These are phyloP conservation scores for Equus przewalskii DNA, from an alignment of 2,113 vertebrate genomes.

Conservation along the genomic window DNA sequence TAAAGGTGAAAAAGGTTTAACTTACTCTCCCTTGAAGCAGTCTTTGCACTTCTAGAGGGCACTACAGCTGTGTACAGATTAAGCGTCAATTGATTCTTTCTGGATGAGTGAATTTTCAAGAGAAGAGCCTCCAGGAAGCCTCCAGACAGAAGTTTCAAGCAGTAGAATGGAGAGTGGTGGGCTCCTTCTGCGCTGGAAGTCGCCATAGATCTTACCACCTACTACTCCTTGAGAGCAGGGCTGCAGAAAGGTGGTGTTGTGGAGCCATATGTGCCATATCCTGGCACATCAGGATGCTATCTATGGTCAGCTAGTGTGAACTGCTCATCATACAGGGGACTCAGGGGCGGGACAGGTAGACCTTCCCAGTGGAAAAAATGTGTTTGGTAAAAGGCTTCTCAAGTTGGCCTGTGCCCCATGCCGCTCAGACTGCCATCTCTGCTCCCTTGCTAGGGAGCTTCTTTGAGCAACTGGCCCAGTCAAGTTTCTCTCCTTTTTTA, in stretches of 20 bases:
- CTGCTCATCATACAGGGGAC: not conserved
- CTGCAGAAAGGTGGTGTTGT: not conserved
- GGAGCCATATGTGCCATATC: not conserved
- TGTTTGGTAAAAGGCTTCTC: conserved; percentile 20
- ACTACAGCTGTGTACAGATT: not conserved
- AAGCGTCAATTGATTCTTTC: not conserved
- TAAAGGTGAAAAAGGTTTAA: not conserved
- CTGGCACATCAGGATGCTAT: not conserved
- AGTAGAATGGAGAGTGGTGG: not conserved
- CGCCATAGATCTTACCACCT: not conserved
- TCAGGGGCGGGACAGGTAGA: not conserved
- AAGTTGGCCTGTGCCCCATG: not conserved
- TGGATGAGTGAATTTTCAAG: conserved; percentile 9
- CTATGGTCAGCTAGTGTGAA: not conserved
- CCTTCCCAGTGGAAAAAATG: not conserved
- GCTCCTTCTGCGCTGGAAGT: not conserved
- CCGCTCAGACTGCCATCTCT: not conserved
- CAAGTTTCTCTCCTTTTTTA: not conserved
- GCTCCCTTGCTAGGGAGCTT: not conserved
- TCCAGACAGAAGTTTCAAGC: not conserved
- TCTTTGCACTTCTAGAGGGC: conserved; percentile 5
- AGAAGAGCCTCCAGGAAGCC: not conserved
- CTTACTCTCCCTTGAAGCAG: not conserved
- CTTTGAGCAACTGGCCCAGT: not conserved
- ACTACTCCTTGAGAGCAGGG: not conserved